Evolutionary conservation across 2,888 invertebrate species (phyloP).

Genomic region (Harpalus rufipes): DNA sequence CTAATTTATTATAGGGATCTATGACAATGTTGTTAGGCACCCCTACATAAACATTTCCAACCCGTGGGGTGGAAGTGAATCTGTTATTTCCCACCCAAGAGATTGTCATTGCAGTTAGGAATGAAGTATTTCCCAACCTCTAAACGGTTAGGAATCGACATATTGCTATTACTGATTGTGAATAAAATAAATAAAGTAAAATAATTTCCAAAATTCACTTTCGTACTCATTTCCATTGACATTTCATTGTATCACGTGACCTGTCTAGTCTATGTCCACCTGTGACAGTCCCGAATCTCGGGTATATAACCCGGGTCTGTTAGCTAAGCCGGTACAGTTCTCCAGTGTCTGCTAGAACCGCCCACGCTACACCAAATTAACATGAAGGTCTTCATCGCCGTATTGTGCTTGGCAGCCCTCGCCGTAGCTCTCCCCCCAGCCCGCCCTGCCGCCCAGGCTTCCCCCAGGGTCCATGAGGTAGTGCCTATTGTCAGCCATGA

Average conservation of each 20-base stretch:
- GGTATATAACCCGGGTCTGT: conserved; percentile 51
- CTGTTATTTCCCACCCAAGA: too few species aligned
- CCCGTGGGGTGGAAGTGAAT: too few species aligned
- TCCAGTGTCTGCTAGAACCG: conserved; percentile 8
- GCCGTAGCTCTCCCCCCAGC: conserved; percentile 73
- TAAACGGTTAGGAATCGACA: too few species aligned
- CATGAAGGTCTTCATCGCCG: conserved; percentile 75
- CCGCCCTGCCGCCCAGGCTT: conserved; percentile 71
- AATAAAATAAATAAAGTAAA: too few species aligned
- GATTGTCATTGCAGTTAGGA: too few species aligned
- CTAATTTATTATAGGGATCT: too few species aligned
- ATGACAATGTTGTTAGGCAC: too few species aligned
- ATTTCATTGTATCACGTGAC: conserved; percentile 22
- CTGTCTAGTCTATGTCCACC: not conserved
- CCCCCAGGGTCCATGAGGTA: conserved; percentile 73
- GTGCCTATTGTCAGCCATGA: conserved; percentile 79
- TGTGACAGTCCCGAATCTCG: conserved; percentile 10
- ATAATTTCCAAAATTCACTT: too few species aligned
- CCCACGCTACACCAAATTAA: conserved; percentile 73
- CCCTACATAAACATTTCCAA: too few species aligned
- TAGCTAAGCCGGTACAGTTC: conserved; percentile 52
- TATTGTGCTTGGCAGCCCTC: conserved; percentile 61
- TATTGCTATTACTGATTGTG: too few species aligned
- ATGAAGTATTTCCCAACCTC: too few species aligned
- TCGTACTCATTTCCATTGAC: too few species aligned